Base-by-base conservation (phyloP, 2,888 invertebrate species). In the Galeruca laticollis region DNA sequence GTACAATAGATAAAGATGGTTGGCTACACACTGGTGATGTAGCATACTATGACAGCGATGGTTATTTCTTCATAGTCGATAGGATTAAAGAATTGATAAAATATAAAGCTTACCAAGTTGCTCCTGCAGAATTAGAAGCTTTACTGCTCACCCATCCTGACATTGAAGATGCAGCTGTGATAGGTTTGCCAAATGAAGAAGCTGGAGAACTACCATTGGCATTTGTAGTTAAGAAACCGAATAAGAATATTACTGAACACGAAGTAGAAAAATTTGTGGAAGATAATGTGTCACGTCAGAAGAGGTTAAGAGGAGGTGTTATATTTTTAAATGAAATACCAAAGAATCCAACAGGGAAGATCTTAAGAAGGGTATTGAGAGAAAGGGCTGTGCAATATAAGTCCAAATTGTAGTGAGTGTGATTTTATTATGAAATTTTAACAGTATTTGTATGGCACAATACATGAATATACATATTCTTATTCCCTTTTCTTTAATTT, bases 1-100 rank as follows among this genome's bases (percentile, higher is more conserved):
- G 87, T 11, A 89, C 88, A 0, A 87, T 95, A n/a, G 94, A 95
- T 79, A 82, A 84, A 18, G 92, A 95, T 61, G 95, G 95, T 0
- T 97, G 91, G 90, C 83, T 94, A 18, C 90, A 92, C 78, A 91
- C 93, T 26, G 96, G 96, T 0, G 97, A 97, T 83, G 88, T 97
- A 74, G 96, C 93, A 0, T 95, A 93, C 83, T 94, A 91, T 78
- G 95, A 96, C 80, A 84, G 89, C 0, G 91, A 95, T 20, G 92
- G 91, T 1, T 92, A 88, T 83, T 94, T 95, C 85, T 96, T 89
- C 81, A 91, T 97, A 74, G 94, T 96, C 1, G 97, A 96, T 84
- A 87, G 97, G 72, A 87, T 96, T 31, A 97, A 97, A 83, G 96
- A 97, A 82, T 89, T 97, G 35, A 97, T 97, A 79, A 97, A 97